Evolutionary conservation across 2,113 vertebrate species (phyloP), one percentile per base, ranked within the genome.

Genomic region (Pontoporia blainvillei): DNA sequence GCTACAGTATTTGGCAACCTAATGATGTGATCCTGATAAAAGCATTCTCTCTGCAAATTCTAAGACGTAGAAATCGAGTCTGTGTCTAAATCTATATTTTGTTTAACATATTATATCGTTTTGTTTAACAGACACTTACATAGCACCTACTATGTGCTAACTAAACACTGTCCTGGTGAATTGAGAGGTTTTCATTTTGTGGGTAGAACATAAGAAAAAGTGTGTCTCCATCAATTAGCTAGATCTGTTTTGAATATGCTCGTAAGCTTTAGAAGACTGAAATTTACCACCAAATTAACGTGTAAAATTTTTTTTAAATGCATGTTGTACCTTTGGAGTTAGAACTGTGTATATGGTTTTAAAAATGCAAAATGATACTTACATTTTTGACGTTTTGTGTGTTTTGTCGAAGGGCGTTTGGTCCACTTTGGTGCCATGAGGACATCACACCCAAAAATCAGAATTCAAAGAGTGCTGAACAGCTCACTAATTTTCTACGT

Each of bases 361-460:
- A 20, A 49, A 91, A 93, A 75, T 61, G 23, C 23, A 86, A 81
- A 84, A 27, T 52, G 23, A 34, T 36, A 36, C 7, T 69, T 64
- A 10, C 57, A 9, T 62, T 66, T 82, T 67, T 97, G 69, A 81
- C 18, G 41, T 76, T 31, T 83, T 5, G 72, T 81, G 96, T 98
- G 25, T 67, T 99, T 88, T 87, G 98, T 98, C 99, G 97, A 98
- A 99, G 99, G 99, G 99, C 99, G 14, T 99, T 99, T 95, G 99
- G 99, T 97, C 99, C 99, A 3, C 99, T 99, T 90, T 99, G 99
- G 99, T 99, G 99, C 98, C 99, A 99, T 49, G 99, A 99, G 98
- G 99, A 99, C 98, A 99, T 99, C 98, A 99, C 99, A 11, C 99
- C 99, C 75, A 99, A 99, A 98, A 99, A 99, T 96, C 99, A 99